Percentiles rank a stretch among this genome's conserved stretches.
Evolutionary conservation across 2,888 invertebrate species (phyloP).

Genomic region (Chalcis sispes): DNA sequence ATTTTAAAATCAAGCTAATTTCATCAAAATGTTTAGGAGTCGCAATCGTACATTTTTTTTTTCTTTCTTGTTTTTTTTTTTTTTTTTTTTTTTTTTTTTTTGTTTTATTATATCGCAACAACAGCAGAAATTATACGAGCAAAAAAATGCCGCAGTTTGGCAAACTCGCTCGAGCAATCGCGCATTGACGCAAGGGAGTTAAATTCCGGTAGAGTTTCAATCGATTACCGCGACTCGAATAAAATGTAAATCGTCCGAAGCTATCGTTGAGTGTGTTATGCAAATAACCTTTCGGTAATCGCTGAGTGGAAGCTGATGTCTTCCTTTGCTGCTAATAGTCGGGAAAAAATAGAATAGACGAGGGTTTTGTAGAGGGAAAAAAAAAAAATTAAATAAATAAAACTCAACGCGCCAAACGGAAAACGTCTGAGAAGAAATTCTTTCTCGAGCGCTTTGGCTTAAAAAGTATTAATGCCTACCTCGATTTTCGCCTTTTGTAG

Average conservation of each 20-base stretch:
- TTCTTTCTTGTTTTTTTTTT: too few relatives aligned
- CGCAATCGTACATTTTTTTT: too few relatives aligned
- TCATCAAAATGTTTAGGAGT: too few relatives aligned
- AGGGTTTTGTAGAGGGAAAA: constrained; percentile 58
- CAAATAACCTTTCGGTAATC: constrained; percentile 74
- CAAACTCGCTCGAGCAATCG: constrained; percentile 57
- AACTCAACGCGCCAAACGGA: constrained; percentile 16
- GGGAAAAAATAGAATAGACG: constrained; percentile 68
- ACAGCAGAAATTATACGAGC: not conserved
- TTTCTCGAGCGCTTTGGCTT: constrained; percentile 22
- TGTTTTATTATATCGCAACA: not conserved
- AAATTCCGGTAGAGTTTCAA: constrained; percentile 67
- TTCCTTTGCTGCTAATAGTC: constrained; percentile 72
- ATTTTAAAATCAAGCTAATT: too few relatives aligned
- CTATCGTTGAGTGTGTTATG: constrained; percentile 72
- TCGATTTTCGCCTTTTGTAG: constrained; percentile 9
- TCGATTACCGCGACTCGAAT: constrained; percentile 76
- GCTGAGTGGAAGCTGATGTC: constrained; percentile 75
- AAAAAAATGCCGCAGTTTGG: not conserved
- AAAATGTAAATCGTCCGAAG: constrained; percentile 73
- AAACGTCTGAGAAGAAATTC: constrained; percentile 41
- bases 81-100: too few relatives aligned
- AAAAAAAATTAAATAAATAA: constrained; percentile 36
- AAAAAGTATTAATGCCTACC: constrained; percentile 44
- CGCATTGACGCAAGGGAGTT: too few relatives aligned